Base-by-base conservation (phyloP, 2,113 vertebrate genomes). In the Seriola rivoliana region DNA sequence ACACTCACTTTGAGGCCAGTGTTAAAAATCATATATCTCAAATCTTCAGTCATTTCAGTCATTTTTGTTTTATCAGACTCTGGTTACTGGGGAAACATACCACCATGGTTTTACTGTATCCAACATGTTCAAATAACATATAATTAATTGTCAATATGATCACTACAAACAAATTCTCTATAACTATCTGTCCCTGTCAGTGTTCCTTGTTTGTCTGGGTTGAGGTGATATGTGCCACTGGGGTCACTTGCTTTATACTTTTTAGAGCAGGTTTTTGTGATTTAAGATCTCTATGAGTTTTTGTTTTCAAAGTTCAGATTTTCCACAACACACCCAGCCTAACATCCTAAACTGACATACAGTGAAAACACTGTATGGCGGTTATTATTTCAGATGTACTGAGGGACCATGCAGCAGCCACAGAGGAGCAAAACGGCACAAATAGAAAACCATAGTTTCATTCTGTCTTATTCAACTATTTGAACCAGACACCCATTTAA, bases 381-480 rank as follows among this genome's bases (percentile, higher is more conserved):
- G 4, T 13, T 64, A 23, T 75, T 40, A 63, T 48, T 68, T 9
- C 36, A 44, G 46, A 67, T 44, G 10, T 3, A 40, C 44, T 3
- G 71, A 25, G 32, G 62, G 68, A 29, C 73, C 68, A 63, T n/a
- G 6, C 40, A 10, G 50, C 70, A 75, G n/a, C 63, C 11, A 60
- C 8, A 76, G 60, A 42, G 16, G 78, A 72, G 74, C 48, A 82
- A 71, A 58, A 68, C 63, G 64, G 63, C 29, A 52, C 72, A 84
- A 76, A 87, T 38, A 38, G 63, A 80, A 85, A 77, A 62, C 11
- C 46, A 48, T 55, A 25, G 23, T 50, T 83, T 76, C 8, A 57
- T 68, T 86, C 78, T 46, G 67, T 83, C 65, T 76, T n/a, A 68
- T 44, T 88, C 70, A 52, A 55, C 74, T 57, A 54, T 80, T 80